phyloP scores from a whole-genome alignment of 2,797 vertebrate species.

The Echiichthys vipera region DNA sequence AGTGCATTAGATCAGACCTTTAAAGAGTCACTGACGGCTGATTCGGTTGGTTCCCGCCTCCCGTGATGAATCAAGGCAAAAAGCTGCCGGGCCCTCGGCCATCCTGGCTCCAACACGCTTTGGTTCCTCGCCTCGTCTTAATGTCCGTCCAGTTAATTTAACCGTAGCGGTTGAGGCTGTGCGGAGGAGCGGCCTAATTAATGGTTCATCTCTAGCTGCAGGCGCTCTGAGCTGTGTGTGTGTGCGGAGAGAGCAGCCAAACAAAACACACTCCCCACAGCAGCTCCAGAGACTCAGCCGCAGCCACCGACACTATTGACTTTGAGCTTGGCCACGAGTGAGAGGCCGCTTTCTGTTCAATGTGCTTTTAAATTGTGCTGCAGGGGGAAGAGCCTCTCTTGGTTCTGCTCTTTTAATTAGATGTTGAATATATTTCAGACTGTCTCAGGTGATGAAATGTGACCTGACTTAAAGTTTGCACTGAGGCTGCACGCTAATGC shows the following conservation, averaged over 20 bases:
- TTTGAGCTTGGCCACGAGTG: slow-evolving; percentile 31
- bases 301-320: slow-evolving; percentile 27
- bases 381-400: neutral
- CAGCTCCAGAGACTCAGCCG: slow-evolving; percentile 8
- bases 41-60: neutral
- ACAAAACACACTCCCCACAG: slow-evolving; percentile 17
- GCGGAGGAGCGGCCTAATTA: slow-evolving; percentile 44
- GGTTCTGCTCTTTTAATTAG: slow-evolving; percentile 33
- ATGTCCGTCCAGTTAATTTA: slow-evolving; percentile 58
- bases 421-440: slow-evolving; percentile 21
- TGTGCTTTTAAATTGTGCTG: slow-evolving; percentile 16
- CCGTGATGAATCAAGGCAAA: slow-evolving; percentile 24
- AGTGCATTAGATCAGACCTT: slow-evolving; percentile 57
- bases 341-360: slow-evolving; percentile 20
- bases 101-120: slow-evolving; percentile 24
- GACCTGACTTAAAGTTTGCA: neutral
- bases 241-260: slow-evolving; percentile 42
- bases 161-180: slow-evolving; percentile 42
- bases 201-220: slow-evolving; percentile 28
- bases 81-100: slow-evolving; percentile 25
- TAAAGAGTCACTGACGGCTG: slow-evolving; percentile 29
- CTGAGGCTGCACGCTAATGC: too few species aligned
- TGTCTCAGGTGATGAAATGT: slow-evolving; percentile 9
- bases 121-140: slow-evolving; percentile 37
- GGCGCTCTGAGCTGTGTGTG: slow-evolving; percentile 25